Base-by-base conservation (phyloP, 2,888 invertebrate genomes). In the Toxonevra muliebris region DNA sequence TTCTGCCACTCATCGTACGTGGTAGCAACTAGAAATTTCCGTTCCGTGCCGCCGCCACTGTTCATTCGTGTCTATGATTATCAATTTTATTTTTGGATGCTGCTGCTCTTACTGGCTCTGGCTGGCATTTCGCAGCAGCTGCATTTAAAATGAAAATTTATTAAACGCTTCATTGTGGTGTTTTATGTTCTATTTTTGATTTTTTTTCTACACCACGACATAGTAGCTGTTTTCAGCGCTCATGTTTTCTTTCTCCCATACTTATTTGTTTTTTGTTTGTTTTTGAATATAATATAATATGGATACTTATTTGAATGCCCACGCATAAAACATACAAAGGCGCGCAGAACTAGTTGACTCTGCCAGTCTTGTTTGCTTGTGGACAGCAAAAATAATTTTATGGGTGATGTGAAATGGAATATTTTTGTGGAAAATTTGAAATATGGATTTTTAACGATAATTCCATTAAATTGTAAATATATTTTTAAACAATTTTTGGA, bases 91-190 rank as follows among this genome's bases (percentile, higher is more conserved):
- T 66, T 66, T 62, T 66, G 61, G 57, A 40, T 42, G 41, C 61
- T 66, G 61, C 54, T 48, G 30, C 30, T 30, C 30, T 30, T 2
- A 30, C 30, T 30, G 30, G 30, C 30, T 30, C 30, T 30, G 30
- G 30, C 30, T 30, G 30, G 30, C 30, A 30, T 2, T 30, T 4
- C 3, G 30, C 30, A 48, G 64, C 69, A 69, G 66, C 69, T 69
- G 69, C 66, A 65, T 61, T 61, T 61, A 58, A 30, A 66, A 66
- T 65, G 60, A 60, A 60, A 54, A 65, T 65, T 60, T 65, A 65
- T 65, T 59, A 65, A 60, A 65, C 58, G 59, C 55, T 55, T 55
- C 54, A 19, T 45, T 64, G 52, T 12, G 15, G 13, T 48, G 48
- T 55, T 63, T 45, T 63, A 45, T 63, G 55, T 55, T 63, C 55